These are phyloP conservation scores for Trichogramma dendrolimi DNA, from an alignment of 2,888 invertebrate genomes.

Conservation along the genomic window DNA sequence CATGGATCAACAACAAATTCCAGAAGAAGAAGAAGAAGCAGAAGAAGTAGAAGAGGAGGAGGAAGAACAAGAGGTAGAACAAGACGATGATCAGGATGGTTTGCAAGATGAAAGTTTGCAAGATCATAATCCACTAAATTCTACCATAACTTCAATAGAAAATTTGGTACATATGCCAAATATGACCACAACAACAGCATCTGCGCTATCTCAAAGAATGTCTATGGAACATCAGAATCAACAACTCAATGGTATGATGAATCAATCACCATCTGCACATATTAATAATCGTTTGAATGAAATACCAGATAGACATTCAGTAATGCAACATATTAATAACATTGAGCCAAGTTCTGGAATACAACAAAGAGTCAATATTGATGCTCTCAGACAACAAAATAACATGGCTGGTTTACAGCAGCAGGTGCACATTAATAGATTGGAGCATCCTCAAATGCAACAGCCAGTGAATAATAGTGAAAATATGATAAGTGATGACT, in stretches of 20 bases:
- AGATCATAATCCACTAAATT: conserved; percentile 6
- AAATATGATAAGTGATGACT: conserved; percentile 17
- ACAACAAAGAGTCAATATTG: no score
- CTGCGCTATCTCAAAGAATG: not conserved
- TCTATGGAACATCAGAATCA: no score
- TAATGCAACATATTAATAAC: no score
- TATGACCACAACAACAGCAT: conserved; percentile 22
- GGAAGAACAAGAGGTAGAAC: conserved; percentile 8
- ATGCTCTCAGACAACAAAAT: no score
- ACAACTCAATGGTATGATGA: no score
- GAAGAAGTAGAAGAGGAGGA: conserved; percentile 11
- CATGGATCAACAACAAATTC: conserved; percentile 1
- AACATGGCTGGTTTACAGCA: no score
- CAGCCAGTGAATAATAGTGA: not conserved
- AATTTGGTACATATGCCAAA: conserved; percentile 13
- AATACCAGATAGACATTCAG: no score
- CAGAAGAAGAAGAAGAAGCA: conserved; percentile 21
- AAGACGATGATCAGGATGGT: conserved; percentile 8
- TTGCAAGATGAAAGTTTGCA: not conserved
- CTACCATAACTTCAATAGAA: conserved; percentile 13
- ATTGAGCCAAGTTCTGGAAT: no score
- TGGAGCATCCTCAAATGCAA: no score
- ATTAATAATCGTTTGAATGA: no score
- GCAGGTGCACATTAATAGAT: no score
- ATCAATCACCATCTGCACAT: no score